A percentile compares a stretch with the other conserved stretches of the same genome.
Conservation (phyloP, 2,797 vertebrate genomes). For the Remorina albescens region DNA sequence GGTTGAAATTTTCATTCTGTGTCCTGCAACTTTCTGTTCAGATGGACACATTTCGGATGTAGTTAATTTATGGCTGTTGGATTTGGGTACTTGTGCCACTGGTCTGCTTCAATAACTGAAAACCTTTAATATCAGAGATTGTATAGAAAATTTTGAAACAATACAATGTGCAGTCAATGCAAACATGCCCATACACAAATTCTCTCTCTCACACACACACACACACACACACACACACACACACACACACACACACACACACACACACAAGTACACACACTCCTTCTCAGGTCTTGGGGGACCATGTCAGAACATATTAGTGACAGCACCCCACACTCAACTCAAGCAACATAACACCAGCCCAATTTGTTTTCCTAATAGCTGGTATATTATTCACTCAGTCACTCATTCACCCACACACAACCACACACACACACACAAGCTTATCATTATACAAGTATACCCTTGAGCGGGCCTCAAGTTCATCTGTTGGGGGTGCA, state of each 20-base stretch:
- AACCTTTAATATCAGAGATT: background rate
- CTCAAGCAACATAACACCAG: constrained; percentile 69
- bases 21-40: background rate
- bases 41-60: no score
- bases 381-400: constrained; percentile 82
- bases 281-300: constrained; percentile 68
- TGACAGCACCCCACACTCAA: constrained; percentile 77
- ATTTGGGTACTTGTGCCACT: background rate
- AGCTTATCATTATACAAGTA: constrained; percentile 80
- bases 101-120: background rate
- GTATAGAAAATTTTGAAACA: no score
- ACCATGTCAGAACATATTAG: constrained; percentile 81
- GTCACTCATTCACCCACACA: constrained; percentile 68
- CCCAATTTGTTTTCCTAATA: constrained; percentile 84
- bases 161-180: constrained; percentile 11
- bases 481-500: constrained; percentile 79
- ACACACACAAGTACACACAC: constrained; percentile 45
- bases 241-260: constrained; percentile 21
- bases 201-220: constrained; percentile 33
- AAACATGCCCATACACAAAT: constrained; percentile 21
- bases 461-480: constrained; percentile 85
- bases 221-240: constrained; percentile 37
- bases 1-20: background rate
- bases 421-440: constrained; percentile 39
- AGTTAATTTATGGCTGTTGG: background rate